These are phyloP conservation scores for Parazoanthus atlanticus DNA, from an alignment of 92 coral and sea anemone genomes.

Conservation along the genomic window DNA sequence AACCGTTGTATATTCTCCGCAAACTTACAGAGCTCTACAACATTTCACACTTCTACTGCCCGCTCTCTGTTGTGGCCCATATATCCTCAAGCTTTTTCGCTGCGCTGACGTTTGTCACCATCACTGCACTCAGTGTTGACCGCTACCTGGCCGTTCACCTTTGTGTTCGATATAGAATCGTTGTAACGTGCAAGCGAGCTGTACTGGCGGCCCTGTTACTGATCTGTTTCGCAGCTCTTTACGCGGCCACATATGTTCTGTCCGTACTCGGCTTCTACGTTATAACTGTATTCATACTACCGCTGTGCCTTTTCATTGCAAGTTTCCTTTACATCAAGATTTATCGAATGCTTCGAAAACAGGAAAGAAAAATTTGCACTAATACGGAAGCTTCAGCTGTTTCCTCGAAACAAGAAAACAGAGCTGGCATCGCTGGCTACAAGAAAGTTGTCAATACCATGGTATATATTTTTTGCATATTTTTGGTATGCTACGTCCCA, in stretches of 20 bases:
- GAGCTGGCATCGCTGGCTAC: background rate
- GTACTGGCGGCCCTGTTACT: background rate
- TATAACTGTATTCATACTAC: constrained; percentile 2
- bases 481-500: constrained; percentile 19
- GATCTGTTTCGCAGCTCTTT: constrained; percentile 9
- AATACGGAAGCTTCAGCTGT: background rate
- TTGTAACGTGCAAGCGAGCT: constrained; percentile 17
- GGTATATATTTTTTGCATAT: constrained; percentile 21
- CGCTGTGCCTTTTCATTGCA: constrained; percentile 10
- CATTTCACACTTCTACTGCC: constrained; percentile 11
- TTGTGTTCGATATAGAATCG: background rate
- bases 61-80: constrained; percentile 3
- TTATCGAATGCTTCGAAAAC: constrained; percentile 31
- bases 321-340: background rate
- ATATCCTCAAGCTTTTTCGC: constrained; percentile 29
- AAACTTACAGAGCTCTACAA: constrained; percentile 9
- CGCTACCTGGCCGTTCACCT: constrained; percentile 24
- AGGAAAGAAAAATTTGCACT: background rate
- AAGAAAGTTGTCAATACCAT: constrained; percentile 17
- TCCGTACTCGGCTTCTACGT: constrained; percentile 20
- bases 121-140: constrained; percentile 28
- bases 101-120: constrained; percentile 1
- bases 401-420: constrained; percentile 1
- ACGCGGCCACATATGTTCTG: constrained; percentile 2
- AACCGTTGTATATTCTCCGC: constrained; percentile 28